Evolutionary conservation across 1,140 invertebrate genomes (phyloP).

Genomic region (Bombus waltoni): DNA sequence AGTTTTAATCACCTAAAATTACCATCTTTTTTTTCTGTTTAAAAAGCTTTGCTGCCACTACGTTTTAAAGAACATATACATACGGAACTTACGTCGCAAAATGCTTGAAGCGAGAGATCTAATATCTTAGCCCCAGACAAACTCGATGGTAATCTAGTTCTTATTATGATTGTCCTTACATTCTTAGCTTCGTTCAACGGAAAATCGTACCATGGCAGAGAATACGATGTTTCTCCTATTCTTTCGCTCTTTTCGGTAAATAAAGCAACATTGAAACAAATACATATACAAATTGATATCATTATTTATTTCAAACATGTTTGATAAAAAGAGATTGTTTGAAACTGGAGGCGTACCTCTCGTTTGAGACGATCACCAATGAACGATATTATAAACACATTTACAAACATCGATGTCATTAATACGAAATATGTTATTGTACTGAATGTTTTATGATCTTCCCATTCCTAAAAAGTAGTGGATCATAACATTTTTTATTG

Average conservation of each 20-base stretch:
- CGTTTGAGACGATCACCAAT: constrained; percentile 74
- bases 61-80: neutral
- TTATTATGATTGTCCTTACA: constrained; percentile 68
- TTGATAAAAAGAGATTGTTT: neutral
- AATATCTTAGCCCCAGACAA: constrained; percentile 72
- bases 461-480: constrained; percentile 71
- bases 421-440: constrained; percentile 72
- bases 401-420: constrained; percentile 74
- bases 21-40: neutral
- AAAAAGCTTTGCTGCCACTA: neutral
- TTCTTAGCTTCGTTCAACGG: constrained; percentile 59
- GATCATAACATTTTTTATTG: neutral
- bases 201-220: constrained; percentile 67
- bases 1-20: neutral
- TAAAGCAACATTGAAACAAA: neutral
- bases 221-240: constrained; percentile 66
- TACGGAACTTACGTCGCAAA: constrained; percentile 65
- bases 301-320: neutral
- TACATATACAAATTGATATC: neutral
- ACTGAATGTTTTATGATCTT: constrained; percentile 69
- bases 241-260: constrained; percentile 58
- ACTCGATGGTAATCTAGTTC: constrained; percentile 60
- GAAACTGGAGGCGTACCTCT: constrained; percentile 57
- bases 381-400: constrained; percentile 74
- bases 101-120: constrained; percentile 70